Evolutionary conservation across 2,113 vertebrate genomes (phyloP), one percentile per base, ranked within the genome.

Genomic region (Oreochromis aureus): DNA sequence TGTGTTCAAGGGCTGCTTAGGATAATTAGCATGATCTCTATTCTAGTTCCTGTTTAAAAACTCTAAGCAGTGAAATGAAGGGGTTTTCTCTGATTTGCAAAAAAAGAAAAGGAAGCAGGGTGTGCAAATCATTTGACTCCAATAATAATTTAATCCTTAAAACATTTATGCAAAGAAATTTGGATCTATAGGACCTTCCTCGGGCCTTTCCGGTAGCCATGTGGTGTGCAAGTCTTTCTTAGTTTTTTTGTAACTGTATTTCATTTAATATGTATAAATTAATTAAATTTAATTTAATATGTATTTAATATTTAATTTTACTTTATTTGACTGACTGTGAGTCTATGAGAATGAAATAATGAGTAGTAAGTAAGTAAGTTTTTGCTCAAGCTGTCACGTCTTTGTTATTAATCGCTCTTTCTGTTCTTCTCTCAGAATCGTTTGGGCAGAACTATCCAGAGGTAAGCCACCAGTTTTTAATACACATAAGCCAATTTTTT

Each of bases 371-470:
- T 27, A 27, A 27, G 27, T 27, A 34, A 9, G 12, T 55, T n/a
- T 34, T 19, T 10, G 24, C 46, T 71, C 5, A 3, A 24, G 66
- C 7, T 76, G 19, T 13, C 7, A 55, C 8, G 0, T 39, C 22
- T 24, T 55, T 1, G n/a, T 55, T 55, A 22, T 55, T 34, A 80
- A 80, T 55, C 30, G 54, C 39, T 83, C 3, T 73, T 13, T 85
- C 32, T 73, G 10, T 69, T 84, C 32, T 19, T 89, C 32, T 82
- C 16, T 10, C 54, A 99, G 98, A 99, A 80, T 99, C 98, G 22
- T 99, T 99, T 91, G 98, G 98, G 93, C 98, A 99, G 96, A 99
- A 99, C 96, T 99, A 99, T 92, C 98, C 98, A 88, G 98, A 99
- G 98, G 98, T 99, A 96, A 97, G 91, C 4, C 10, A 12, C 18